These are phyloP conservation scores for Pangasius macronema DNA, from an alignment of 2,797 vertebrate species.

Conservation along the genomic window DNA sequence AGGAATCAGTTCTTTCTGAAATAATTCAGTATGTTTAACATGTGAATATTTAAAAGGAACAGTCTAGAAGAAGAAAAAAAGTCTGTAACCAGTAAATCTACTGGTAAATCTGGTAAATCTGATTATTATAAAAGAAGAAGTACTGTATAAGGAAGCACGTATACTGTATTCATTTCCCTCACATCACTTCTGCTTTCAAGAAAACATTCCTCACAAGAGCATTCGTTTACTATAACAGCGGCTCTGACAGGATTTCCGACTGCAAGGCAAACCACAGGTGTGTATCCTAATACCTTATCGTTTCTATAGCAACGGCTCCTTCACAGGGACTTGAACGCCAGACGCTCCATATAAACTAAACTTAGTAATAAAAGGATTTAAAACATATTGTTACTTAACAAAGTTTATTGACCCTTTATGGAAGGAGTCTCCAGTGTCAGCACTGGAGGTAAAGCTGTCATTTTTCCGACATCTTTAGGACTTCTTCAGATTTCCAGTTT, in stretches of 20 bases:
- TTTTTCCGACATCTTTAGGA: neutral
- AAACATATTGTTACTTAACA: no score
- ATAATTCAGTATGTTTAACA: neutral
- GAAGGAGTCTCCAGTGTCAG: conserved; percentile 10
- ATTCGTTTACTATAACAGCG: neutral
- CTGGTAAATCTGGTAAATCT: neutral
- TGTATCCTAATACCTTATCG: neutral
- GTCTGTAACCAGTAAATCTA: no score
- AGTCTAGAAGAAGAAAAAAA: neutral
- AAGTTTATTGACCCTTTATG: neutral
- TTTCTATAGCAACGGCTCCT: neutral
- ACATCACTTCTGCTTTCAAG: conserved; percentile 19
- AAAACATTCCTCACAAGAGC: conserved; percentile 57
- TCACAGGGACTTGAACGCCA: no score
- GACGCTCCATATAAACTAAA: neutral
- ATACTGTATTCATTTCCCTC: neutral
- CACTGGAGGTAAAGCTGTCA: neutral
- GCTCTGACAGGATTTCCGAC: neutral
- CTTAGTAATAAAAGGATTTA: neutral
- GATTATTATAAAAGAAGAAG: neutral
- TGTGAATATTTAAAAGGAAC: neutral
- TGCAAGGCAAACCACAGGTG: neutral
- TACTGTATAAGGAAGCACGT: neutral
- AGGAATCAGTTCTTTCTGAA: neutral
- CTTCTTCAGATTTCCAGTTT: neutral